Percentiles rank a stretch among this genome's conserved stretches.
Conservation (phyloP, 2,113 vertebrate species). For the Nyctereutes procyonoides region DNA sequence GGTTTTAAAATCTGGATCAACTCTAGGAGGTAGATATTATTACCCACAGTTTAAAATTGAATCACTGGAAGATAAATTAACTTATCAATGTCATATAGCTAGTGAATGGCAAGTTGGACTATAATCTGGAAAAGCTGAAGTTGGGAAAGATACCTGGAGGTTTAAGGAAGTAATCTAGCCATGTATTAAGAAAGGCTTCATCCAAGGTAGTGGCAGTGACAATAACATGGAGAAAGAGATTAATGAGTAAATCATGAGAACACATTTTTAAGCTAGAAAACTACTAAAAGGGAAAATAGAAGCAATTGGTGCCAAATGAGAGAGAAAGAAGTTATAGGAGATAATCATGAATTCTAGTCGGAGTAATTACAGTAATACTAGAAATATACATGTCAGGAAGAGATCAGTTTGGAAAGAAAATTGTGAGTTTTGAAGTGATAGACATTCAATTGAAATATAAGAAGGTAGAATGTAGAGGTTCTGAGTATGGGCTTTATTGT, state of each 20-base stretch:
- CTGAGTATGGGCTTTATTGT: background rate
- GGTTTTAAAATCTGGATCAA: background rate
- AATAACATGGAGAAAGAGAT: background rate
- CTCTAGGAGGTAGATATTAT: background rate
- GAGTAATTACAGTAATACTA: background rate
- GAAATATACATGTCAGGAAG: background rate
- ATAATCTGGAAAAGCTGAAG: background rate
- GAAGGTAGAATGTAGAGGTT: background rate
- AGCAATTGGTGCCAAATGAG: background rate
- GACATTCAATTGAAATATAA: background rate
- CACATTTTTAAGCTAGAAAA: background rate
- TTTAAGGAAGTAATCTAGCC: background rate
- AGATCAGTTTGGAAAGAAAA: background rate
- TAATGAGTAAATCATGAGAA: background rate
- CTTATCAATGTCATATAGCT: background rate
- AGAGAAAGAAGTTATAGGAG: background rate
- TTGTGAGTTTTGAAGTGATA: background rate
- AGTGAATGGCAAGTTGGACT: background rate
- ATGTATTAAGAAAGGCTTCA: background rate
- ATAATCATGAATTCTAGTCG: background rate
- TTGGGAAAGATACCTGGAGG: background rate
- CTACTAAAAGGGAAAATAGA: background rate
- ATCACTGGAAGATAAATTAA: constrained; percentile 37
- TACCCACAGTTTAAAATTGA: background rate
- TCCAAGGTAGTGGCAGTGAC: background rate